Percentiles rank a stretch among this genome's conserved stretches.
Evolutionary conservation across 2,113 vertebrate species (phyloP).

Genomic region (Delphinapterus leucas): DNA sequence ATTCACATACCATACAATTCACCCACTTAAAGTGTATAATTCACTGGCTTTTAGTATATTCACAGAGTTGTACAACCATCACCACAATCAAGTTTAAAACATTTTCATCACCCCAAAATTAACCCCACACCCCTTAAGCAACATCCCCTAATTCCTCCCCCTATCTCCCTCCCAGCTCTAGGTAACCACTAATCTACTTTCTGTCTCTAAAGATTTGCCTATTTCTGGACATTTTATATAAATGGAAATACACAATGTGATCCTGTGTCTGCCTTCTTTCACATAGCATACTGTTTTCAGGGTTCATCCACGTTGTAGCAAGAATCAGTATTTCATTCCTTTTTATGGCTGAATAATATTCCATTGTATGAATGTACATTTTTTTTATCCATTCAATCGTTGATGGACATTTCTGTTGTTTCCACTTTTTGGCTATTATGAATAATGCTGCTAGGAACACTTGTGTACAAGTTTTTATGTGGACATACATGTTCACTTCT

Average conservation of each 20-base stretch:
- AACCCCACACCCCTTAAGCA: not conserved
- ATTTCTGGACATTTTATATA: not conserved
- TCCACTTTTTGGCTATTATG: not conserved
- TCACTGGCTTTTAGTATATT: not conserved
- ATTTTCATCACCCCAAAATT: not conserved
- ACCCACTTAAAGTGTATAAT: not conserved
- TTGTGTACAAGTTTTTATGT: not conserved
- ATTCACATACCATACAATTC: not conserved
- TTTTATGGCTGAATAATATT: not conserved
- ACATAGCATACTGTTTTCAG: not conserved
- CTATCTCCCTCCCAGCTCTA: not conserved
- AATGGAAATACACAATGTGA: not conserved
- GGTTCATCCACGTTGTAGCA: not conserved
- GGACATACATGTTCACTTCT: not conserved
- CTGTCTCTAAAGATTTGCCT: not conserved
- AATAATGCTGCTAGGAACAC: not conserved
- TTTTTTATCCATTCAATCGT: not conserved
- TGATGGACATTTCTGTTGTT: not conserved
- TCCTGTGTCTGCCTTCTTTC: not conserved
- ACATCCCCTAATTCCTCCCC: not conserved
- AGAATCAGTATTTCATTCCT: not conserved
- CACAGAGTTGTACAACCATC: not conserved
- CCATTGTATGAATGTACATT: not conserved
- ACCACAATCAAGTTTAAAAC: not conserved
- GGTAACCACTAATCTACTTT: not conserved